phyloP scores from a whole-genome alignment of 1,140 invertebrate species.

The Zaprionus gabonicus region DNA sequence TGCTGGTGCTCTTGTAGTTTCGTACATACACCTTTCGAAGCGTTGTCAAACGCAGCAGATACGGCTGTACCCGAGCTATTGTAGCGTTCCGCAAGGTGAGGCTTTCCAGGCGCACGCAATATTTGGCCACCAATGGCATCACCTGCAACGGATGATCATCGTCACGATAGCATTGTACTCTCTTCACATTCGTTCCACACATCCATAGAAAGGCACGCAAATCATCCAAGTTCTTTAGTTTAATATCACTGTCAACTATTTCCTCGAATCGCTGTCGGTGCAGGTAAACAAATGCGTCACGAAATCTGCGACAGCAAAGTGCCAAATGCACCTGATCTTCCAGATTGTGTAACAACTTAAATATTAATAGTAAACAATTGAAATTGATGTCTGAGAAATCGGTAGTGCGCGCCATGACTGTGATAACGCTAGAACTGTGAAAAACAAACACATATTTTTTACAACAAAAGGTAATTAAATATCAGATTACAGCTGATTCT shows the following conservation, averaged over 20 bases:
- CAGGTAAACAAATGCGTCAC: conserved; percentile 63
- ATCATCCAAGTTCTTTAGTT: conserved; percentile 54
- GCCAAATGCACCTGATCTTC: conserved; percentile 68
- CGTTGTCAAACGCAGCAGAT: conserved; percentile 43
- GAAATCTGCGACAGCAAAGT: conserved; percentile 61
- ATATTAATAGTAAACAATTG: conserved; percentile 59
- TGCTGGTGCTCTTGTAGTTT: conserved; percentile 70
- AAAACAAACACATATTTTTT: conserved; percentile 38
- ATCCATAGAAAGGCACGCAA: conserved; percentile 72
- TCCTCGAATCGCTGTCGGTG: conserved; percentile 54
- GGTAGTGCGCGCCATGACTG: conserved; percentile 66
- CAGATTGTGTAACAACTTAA: conserved; percentile 51
- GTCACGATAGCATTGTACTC: conserved; percentile 55
- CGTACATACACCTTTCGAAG: conserved; percentile 57
- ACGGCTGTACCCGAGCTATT: conserved; percentile 50
- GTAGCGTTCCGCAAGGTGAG: conserved; percentile 62
- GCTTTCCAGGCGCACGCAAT: conserved; percentile 55
- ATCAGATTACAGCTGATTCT: conserved; percentile 13
- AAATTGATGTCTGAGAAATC: conserved; percentile 62
- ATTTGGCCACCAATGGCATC: conserved; percentile 56
- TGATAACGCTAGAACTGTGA: conserved; percentile 19
- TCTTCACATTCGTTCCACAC: conserved; percentile 54
- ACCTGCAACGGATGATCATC: conserved; percentile 68
- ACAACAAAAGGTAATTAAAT: conserved; percentile 45
- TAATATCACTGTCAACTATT: conserved; percentile 58